Evolutionary conservation across 2,888 invertebrate species (phyloP).

Genomic region (Heliconius hortense): DNA sequence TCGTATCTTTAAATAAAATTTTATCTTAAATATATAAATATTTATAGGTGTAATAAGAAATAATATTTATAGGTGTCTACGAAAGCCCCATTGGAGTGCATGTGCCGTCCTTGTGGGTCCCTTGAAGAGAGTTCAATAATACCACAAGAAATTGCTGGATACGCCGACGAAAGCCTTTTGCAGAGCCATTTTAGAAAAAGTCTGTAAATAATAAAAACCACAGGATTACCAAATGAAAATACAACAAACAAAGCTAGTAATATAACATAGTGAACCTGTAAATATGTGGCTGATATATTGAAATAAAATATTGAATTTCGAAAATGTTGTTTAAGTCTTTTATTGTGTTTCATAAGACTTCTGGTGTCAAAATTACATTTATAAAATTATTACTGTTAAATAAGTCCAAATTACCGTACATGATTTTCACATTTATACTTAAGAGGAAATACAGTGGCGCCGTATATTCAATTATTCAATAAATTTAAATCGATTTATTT

Average conservation of each 20-base stretch:
- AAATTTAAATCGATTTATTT: neutral
- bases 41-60: constrained; percentile 79
- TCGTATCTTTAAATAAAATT: neutral
- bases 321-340: neutral
- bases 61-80: constrained; percentile 87
- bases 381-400: no score
- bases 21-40: neutral
- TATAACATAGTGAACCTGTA: constrained; percentile 6
- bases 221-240: neutral
- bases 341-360: neutral
- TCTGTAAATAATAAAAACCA: constrained; percentile 63
- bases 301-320: neutral
- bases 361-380: neutral
- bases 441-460: neutral
- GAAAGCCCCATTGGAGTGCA: constrained; percentile 95
- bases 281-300: neutral
- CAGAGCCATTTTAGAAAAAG: constrained; percentile 90
- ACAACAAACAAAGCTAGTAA: neutral
- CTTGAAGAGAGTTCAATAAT: constrained; percentile 93
- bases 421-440: neutral
- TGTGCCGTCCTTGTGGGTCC: constrained; percentile 95
- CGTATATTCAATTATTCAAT: neutral
- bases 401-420: neutral
- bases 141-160: constrained; percentile 94
- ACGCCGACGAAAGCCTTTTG: constrained; percentile 90